Base-by-base conservation (phyloP, 2,888 invertebrate species). In the Apamea crenata region DNA sequence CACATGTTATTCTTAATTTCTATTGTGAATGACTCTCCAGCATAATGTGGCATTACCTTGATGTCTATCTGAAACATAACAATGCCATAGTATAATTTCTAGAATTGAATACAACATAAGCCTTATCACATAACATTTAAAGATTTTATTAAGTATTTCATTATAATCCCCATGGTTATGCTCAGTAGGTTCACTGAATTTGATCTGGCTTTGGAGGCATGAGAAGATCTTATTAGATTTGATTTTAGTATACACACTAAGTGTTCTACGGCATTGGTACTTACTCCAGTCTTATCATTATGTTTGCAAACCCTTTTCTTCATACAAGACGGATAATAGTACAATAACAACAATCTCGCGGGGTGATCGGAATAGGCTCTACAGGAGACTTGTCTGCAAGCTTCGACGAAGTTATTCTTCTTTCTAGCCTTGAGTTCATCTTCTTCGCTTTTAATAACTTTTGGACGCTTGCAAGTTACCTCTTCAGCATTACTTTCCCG, bases 1-100 rank as follows among this genome's bases (percentile, higher is more conserved):
- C 96, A 97, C 92, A 95, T 93, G 68, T 95, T 94, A 25, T 94
- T 91, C 74, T 94, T 93, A 40, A 95, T 89, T 90, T 96, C 96
- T 81, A 95, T 96, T 83, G 93, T 93, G 69, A 97, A 95, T 18
- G 93, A 91, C 84, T 96, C 95, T 80, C 94, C 93, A 47, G 93
- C 94, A 91, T 94, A 91, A 40, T 88, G 78, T 79, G 95, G 91
- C 85, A 96, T 92, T 82, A 92, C 90, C 56, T 91, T 93, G 77
- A 93, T 83, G 47, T 87, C 87, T 4, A 7, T 77, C 94, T 95
- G 91, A 63, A 93, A 82, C 18, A 72, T 67, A 36, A 63, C 25
- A 74, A 53, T n/a, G 1, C 4, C 7, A 32, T 25, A 65, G 6
- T 32, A 47, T 29, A 36, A n/a, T 53, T 79, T 44, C 1, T 44